Evolutionary conservation across 2,888 invertebrate species (phyloP), one percentile per base, ranked within the genome.

Genomic region (Xanthorhoe spadicearia): DNA sequence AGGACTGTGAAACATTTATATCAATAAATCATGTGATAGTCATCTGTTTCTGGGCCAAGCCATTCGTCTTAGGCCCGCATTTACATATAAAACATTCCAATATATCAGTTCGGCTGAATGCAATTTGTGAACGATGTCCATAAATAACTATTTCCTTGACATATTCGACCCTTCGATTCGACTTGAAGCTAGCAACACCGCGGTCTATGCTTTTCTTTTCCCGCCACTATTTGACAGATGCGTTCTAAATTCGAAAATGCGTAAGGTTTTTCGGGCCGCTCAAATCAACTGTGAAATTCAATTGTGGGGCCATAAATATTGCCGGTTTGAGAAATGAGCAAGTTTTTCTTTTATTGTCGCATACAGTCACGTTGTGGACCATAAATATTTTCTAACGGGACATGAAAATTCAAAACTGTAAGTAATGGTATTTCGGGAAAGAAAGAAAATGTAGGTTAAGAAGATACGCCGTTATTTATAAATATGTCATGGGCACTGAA

Each of bases 141-240:
- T 93, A 93, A 93, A 93, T 93, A 90, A 92, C 92, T 88, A 90
- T 92, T 91, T 91, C 87, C 90, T 91, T 91, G 92, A 92, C 91
- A 89, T 85, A 87, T 83, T 89, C 88, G 88, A 89, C 89, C 91
- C 91, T 86, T 82, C 80, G 64, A 66, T 61, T 61, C 50, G 17
- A 48, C 80, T 74, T 76, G 80, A 80, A 77, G 81, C 83, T 80
- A 83, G 84, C 82, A 85, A 80, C 83, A 83, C 82, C 79, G 83
- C 78, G 76, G 80, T 81, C 84, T 86, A 86, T 86, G 38, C 38
- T 43, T 43, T 43, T 13, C 13, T 13, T 89, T 88, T 89, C 86
- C 88, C 87, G 86, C 88, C 80, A 85, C 84, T 86, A 86, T 90
- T 91, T 92, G 92, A 92, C 86, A 90, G 87, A 92, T 91, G 90